Conservation (phyloP, 2,888 invertebrate genomes). For the Lacanobia oleracea region DNA sequence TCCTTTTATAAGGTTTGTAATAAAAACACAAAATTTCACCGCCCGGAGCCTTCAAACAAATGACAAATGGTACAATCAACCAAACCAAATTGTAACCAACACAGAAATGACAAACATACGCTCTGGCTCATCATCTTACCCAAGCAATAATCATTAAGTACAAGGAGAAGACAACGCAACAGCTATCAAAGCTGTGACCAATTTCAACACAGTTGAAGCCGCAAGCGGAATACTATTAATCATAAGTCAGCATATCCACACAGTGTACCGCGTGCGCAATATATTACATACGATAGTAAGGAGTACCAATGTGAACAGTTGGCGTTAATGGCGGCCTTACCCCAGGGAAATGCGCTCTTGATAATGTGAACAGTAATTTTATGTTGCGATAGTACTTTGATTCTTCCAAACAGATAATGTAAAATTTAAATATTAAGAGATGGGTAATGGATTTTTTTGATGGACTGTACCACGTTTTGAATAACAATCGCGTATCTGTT, state of each 20-base stretch:
- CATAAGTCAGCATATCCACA: constrained; percentile 74
- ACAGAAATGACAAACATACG: constrained; percentile 47
- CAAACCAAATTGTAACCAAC: constrained; percentile 24
- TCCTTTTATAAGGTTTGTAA: background rate
- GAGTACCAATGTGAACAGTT: constrained; percentile 84
- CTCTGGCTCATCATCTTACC: constrained; percentile 49
- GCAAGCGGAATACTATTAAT: constrained; percentile 75
- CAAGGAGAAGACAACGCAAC: constrained; percentile 55
- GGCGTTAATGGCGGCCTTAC: constrained; percentile 87
- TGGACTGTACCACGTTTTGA: constrained; percentile 49
- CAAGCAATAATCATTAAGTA: constrained; percentile 61
- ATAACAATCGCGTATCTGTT: constrained; percentile 54
- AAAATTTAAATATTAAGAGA: constrained; percentile 70
- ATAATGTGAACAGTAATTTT: constrained; percentile 87
- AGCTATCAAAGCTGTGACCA: constrained; percentile 71
- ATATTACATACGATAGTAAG: constrained; percentile 79
- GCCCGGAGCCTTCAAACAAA: background rate
- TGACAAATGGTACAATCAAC: constrained; percentile 31
- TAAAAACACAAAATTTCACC: background rate
- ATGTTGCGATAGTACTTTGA: constrained; percentile 75
- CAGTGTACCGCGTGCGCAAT: constrained; percentile 75
- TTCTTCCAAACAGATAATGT: constrained; percentile 69
- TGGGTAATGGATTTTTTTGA: constrained; percentile 63
- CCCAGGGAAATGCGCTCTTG: constrained; percentile 87
- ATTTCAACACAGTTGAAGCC: constrained; percentile 75